Percentiles rank a stretch among this genome's conserved stretches.
These are phyloP conservation scores for Sycophila sp. DNA, from an alignment of 1,140 invertebrate species.

Conservation along the genomic window DNA sequence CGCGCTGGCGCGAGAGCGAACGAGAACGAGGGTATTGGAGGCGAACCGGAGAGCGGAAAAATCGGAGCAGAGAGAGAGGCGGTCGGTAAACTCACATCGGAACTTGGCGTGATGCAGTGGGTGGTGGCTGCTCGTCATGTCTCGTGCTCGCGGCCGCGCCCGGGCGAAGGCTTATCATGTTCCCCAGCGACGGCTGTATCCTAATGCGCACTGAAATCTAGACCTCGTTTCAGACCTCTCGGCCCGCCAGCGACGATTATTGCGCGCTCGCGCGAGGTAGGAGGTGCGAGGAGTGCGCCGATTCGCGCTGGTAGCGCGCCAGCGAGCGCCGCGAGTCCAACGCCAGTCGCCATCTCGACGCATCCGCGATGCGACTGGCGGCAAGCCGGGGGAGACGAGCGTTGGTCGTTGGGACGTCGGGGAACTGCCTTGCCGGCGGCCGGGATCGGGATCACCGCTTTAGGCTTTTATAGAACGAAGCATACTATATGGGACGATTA, in stretches of 20 bases:
- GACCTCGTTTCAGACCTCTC: constrained; percentile 49
- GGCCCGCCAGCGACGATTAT: background rate
- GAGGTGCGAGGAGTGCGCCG: background rate
- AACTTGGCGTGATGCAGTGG: constrained; percentile 47
- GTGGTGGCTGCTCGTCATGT: background rate
- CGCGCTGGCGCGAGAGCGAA: background rate
- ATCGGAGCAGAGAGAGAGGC: background rate
- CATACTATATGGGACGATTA: too few relatives aligned
- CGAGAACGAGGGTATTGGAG: background rate
- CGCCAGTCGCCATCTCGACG: background rate
- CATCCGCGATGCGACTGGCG: background rate
- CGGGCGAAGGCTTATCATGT: constrained; percentile 44
- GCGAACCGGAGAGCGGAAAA: background rate
- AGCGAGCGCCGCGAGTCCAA: background rate
- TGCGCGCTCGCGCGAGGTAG: background rate
- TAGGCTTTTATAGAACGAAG: too few relatives aligned
- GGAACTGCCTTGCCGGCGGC: background rate
- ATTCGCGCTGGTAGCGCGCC: background rate
- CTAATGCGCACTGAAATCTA: constrained; percentile 55
- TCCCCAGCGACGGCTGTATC: constrained; percentile 36
- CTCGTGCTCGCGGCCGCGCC: constrained; percentile 9
- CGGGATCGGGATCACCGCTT: too few relatives aligned
- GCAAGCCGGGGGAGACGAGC: background rate
- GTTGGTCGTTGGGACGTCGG: background rate
- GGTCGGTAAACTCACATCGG: constrained; percentile 50